Conservation (phyloP, 2,888 invertebrate species). For the Euphydryas editha region DNA sequence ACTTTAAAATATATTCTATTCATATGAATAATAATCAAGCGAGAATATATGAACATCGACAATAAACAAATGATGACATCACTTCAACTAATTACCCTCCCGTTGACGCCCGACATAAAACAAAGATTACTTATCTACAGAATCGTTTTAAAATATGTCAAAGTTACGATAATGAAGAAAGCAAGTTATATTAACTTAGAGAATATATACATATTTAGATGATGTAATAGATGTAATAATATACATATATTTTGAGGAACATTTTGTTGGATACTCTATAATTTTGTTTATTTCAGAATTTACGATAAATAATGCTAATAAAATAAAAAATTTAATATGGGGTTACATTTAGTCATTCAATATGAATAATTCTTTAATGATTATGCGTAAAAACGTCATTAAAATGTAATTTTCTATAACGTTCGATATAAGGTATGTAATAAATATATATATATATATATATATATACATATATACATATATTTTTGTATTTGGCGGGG, state of each 20-base stretch:
- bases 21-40: not conserved
- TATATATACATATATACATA: no score
- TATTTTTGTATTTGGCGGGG: no score
- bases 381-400: conserved; percentile 4
- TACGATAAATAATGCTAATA: no score
- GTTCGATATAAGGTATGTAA: not conserved
- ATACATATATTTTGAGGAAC: no score
- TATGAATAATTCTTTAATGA: conserved; percentile 17
- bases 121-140: conserved; percentile 16
- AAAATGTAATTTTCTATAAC: not conserved
- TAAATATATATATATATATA: not conserved
- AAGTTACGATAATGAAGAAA: not conserved
- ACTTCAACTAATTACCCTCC: conserved; percentile 28
- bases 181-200: no score
- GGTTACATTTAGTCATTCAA: conserved; percentile 4
- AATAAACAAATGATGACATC: conserved; percentile 38
- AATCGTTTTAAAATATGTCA: conserved; percentile 10
- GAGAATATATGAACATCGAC: conserved; percentile 26
- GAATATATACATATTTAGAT: no score
- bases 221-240: no score
- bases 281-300: no score
- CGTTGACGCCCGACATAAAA: conserved; percentile 12
- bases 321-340: no score
- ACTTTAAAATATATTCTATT: not conserved
- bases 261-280: no score